A percentile compares a stretch with the other conserved stretches of the same genome.
These are phyloP conservation scores for Phalacrocorax carbo DNA, from an alignment of 2,113 vertebrate genomes.

Conservation along the genomic window DNA sequence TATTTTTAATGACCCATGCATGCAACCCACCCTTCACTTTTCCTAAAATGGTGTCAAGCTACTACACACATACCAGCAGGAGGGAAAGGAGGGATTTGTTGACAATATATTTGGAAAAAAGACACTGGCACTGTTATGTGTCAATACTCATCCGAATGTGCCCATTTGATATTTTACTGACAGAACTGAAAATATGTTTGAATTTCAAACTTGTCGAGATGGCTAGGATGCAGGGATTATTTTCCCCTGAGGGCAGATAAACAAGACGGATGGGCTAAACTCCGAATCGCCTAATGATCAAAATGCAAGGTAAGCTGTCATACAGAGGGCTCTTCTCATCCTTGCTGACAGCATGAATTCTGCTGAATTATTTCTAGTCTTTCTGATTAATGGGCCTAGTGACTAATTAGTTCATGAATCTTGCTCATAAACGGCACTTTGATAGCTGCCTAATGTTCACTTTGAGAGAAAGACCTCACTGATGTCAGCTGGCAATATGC, in stretches of 20 bases:
- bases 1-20: neutral
- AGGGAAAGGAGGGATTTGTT: slow-evolving; percentile 20
- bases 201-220: slow-evolving; percentile 68
- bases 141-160: slow-evolving; percentile 57
- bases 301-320: slow-evolving; percentile 68
- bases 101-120: neutral
- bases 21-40: neutral
- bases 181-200: slow-evolving; percentile 67
- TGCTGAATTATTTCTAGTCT: slow-evolving; percentile 54
- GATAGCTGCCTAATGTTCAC: slow-evolving; percentile 30
- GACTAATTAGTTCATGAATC: slow-evolving; percentile 59
- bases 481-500: neutral
- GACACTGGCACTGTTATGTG: neutral
- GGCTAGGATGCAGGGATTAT: slow-evolving; percentile 60
- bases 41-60: neutral
- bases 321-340: slow-evolving; percentile 51
- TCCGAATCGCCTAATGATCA: slow-evolving; percentile 66
- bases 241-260: slow-evolving; percentile 70
- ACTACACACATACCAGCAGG: neutral
- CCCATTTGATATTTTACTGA: slow-evolving; percentile 65
- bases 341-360: slow-evolving; percentile 63
- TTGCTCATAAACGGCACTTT: neutral
- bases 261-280: slow-evolving; percentile 68
- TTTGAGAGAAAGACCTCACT: slow-evolving; percentile 1
- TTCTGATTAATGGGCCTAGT: slow-evolving; percentile 37